A percentile compares a stretch with the other conserved stretches of the same genome.
Evolutionary conservation across 2,113 vertebrate genomes (phyloP).

Genomic region (Hemicordylus capensis): DNA sequence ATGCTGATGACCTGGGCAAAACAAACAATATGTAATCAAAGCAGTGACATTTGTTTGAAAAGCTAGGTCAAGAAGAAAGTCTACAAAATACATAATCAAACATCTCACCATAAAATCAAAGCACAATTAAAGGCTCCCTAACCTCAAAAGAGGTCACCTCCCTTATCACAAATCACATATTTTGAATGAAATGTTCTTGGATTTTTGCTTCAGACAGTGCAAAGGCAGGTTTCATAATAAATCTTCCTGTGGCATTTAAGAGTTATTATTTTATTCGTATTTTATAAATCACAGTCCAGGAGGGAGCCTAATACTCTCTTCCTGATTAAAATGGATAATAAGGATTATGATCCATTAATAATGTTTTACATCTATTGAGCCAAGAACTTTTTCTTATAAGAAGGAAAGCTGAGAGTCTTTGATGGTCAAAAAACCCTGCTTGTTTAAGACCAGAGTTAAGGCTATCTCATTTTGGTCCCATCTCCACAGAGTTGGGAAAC

Average conservation of each 20-base stretch:
- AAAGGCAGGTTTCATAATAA: neutral
- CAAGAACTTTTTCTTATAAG: neutral
- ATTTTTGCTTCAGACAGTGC: neutral
- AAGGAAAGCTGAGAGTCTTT: neutral
- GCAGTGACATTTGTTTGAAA: neutral
- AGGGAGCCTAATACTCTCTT: neutral
- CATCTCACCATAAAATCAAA: neutral
- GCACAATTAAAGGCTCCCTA: neutral
- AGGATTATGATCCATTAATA: too few species aligned
- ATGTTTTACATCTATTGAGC: neutral
- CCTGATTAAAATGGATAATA: neutral
- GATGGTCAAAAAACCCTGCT: too few species aligned
- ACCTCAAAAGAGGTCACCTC: neutral
- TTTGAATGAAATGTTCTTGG: neutral
- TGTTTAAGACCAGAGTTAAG: too few species aligned
- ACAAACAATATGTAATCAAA: too few species aligned
- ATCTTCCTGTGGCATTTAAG: neutral
- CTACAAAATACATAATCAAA: neutral
- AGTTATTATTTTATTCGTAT: neutral
- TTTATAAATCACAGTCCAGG: neutral
- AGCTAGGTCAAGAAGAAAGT: neutral
- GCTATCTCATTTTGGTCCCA: too few species aligned
- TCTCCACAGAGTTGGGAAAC: too few species aligned
- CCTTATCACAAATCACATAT: neutral
- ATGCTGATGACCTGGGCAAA: neutral